phyloP scores from a whole-genome alignment of 1,140 invertebrate genomes.

The Drosophila watanabei region DNA sequence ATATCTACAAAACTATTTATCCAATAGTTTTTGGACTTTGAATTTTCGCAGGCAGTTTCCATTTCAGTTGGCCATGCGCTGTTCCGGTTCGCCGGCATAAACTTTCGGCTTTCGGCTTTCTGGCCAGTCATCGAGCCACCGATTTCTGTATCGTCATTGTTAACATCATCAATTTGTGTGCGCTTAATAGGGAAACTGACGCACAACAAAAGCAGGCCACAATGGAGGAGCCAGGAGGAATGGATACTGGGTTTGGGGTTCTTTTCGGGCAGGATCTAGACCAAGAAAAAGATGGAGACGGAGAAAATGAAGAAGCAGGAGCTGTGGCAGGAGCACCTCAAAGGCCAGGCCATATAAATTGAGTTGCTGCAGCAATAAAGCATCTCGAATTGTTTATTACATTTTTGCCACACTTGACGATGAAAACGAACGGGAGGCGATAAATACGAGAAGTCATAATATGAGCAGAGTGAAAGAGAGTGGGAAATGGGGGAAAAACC shows the following conservation, averaged over 20 bases:
- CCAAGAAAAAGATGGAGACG: constrained; percentile 6
- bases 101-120: constrained; percentile 58
- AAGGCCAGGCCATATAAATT: constrained; percentile 73
- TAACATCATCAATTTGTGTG: constrained; percentile 84
- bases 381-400: constrained; percentile 79
- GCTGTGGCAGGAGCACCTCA: constrained; percentile 53
- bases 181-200: constrained; percentile 84
- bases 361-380: constrained; percentile 76
- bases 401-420: constrained; percentile 77
- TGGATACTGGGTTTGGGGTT: constrained; percentile 6
- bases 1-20: constrained; percentile 54
- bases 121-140: constrained; percentile 72
- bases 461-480: constrained; percentile 1
- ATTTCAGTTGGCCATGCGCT: constrained; percentile 70
- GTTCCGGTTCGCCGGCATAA: constrained; percentile 69
- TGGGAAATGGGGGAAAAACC: constrained; percentile 4
- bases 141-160: constrained; percentile 81
- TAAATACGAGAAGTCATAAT: constrained; percentile 65
- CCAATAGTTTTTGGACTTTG: constrained; percentile 52
- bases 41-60: constrained; percentile 45
- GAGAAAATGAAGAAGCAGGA: constrained; percentile 8
- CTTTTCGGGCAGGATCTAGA: constrained; percentile 6
- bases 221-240: constrained; percentile 24
- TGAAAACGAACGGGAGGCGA: constrained; percentile 56
- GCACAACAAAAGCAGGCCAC: constrained; percentile 72